Percentiles rank a stretch among this genome's conserved stretches.
phyloP scores from a whole-genome alignment of 2,797 vertebrate genomes.

The Pagetopsis macropterus region DNA sequence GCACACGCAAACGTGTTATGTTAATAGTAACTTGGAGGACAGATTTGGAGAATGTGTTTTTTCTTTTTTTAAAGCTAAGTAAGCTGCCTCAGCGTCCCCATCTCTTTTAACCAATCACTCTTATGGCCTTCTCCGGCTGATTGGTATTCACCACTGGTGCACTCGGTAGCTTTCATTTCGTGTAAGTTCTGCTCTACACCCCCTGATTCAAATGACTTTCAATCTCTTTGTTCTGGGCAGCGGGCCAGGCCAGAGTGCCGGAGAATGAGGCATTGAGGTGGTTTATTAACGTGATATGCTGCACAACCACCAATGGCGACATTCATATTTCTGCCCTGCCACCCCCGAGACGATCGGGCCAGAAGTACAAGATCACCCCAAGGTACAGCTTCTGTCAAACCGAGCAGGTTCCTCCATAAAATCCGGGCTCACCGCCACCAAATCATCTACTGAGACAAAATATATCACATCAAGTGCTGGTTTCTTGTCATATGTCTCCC shows the following conservation, averaged over 20 bases:
- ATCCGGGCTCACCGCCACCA: slow-evolving; percentile 1
- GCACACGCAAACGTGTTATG: too few species aligned
- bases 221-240: slow-evolving; percentile 79
- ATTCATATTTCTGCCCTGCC: slow-evolving; percentile 65
- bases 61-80: slow-evolving; percentile 7
- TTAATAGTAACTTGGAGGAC: background rate
- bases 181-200: slow-evolving; percentile 69
- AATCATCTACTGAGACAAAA: slow-evolving; percentile 32
- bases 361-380: slow-evolving; percentile 47
- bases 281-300: slow-evolving; percentile 72
- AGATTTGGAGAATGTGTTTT: background rate
- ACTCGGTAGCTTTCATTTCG: slow-evolving; percentile 57
- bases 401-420: slow-evolving; percentile 33
- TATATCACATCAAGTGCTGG: slow-evolving; percentile 22
- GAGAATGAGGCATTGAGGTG: slow-evolving; percentile 67
- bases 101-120: slow-evolving; percentile 37
- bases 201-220: slow-evolving; percentile 74
- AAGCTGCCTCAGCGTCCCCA: slow-evolving; percentile 15
- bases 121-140: slow-evolving; percentile 41
- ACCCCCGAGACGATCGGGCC: slow-evolving; percentile 44
- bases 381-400: slow-evolving; percentile 50
- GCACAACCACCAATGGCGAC: slow-evolving; percentile 50
- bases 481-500: slow-evolving; percentile 22
- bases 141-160: slow-evolving; percentile 64
- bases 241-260: slow-evolving; percentile 64